These are phyloP conservation scores for Osmerus eperlanus DNA, from an alignment of 2,113 vertebrate species.

Conservation along the genomic window DNA sequence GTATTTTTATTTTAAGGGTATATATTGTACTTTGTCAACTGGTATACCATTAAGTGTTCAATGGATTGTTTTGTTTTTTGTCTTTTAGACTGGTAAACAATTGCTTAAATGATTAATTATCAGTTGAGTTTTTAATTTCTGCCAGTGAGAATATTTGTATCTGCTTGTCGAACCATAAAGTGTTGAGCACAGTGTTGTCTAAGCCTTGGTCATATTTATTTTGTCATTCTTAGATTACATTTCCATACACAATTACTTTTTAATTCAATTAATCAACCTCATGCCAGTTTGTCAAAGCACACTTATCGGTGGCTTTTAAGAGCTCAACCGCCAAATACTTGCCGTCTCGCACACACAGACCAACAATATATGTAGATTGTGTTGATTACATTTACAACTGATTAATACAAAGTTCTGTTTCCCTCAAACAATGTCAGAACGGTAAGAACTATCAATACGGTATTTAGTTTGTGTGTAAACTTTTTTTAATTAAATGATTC, in stretches of 20 bases:
- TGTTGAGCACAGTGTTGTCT: background rate
- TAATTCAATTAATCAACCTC: constrained; percentile 49
- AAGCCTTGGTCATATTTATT: constrained; percentile 13
- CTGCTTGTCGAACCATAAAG: background rate
- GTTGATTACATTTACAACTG: no score
- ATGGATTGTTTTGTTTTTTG: background rate
- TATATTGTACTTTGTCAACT: background rate
- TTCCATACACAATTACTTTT: constrained; percentile 33
- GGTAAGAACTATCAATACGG: no score
- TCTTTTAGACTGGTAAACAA: no score
- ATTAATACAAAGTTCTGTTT: no score
- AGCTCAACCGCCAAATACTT: constrained; percentile 8
- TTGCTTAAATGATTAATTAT: background rate
- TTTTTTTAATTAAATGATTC: no score
- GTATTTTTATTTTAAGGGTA: background rate
- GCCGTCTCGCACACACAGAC: background rate
- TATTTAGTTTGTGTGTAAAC: no score
- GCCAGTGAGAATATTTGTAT: background rate
- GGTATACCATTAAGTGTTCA: background rate
- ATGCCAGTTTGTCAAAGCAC: constrained; percentile 22
- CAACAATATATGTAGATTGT: background rate
- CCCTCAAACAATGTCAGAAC: no score
- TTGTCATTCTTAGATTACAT: constrained; percentile 21
- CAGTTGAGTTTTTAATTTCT: background rate
- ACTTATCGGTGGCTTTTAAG: constrained; percentile 36